These are phyloP conservation scores for Danaus melanippus DNA, from an alignment of 1,140 invertebrate genomes.

Conservation along the genomic window DNA sequence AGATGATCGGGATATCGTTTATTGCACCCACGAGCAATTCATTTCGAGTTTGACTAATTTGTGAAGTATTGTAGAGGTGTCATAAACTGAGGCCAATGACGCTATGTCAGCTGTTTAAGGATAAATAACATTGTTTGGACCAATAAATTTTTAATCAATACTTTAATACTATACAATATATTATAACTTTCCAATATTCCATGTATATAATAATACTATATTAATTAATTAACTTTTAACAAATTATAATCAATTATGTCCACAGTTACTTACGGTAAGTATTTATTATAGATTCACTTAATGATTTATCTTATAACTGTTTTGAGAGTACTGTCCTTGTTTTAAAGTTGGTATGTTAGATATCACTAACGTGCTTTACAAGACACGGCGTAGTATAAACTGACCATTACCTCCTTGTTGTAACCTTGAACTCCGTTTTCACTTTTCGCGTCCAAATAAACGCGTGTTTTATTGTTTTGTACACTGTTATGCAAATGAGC, in stretches of 20 bases:
- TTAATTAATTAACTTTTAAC: no score
- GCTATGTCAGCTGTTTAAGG: conserved; percentile 44
- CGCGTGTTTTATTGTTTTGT: conserved; percentile 57
- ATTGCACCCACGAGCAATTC: conserved; percentile 65
- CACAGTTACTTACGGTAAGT: no score
- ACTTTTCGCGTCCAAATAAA: conserved; percentile 65
- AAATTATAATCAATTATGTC: no score
- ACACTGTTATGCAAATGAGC: conserved; percentile 66
- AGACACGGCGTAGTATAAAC: conserved; percentile 50
- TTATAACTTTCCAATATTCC: no score
- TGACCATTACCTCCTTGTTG: conserved; percentile 31
- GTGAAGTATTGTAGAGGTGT: conserved; percentile 56
- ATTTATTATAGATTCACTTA: no score
- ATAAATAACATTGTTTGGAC: conserved; percentile 3
- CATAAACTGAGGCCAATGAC: conserved; percentile 47
- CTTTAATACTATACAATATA: no score
- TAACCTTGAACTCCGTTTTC: conserved; percentile 64
- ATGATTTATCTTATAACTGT: no score
- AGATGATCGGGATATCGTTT: conserved; percentile 53
- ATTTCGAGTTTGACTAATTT: conserved; percentile 66
- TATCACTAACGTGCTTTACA: conserved; percentile 39
- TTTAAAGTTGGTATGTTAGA: no score
- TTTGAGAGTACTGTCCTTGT: no score
- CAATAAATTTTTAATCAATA: no score
- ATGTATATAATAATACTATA: no score